Percentiles rank a stretch among this genome's conserved stretches.
phyloP scores from a whole-genome alignment of 2,888 invertebrate species.

The Synanthedon vespiformis region DNA sequence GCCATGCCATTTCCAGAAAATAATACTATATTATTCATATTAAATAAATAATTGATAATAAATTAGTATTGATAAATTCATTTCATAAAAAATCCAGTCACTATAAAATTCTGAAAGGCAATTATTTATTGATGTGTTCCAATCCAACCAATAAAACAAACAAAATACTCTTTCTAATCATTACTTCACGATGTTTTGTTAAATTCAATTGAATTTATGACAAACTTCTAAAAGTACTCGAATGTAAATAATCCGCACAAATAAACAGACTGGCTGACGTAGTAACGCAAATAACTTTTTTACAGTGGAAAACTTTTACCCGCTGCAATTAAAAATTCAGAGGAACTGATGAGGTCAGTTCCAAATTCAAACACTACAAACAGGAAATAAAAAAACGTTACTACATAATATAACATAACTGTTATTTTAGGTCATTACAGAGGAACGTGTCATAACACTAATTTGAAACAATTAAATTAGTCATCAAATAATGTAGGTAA shows the following conservation, averaged over 20 bases:
- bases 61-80: no score
- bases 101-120: no score
- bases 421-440: not conserved
- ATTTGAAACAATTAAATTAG: not conserved
- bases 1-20: no score
- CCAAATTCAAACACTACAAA: not conserved
- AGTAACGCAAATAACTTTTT: not conserved
- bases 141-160: no score
- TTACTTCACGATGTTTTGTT: not conserved
- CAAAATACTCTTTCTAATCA: no score
- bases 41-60: no score
- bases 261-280: not conserved
- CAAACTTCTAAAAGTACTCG: not conserved
- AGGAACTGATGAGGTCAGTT: no score
- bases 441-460: not conserved
- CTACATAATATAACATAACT: not conserved
- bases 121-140: no score
- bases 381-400: not conserved
- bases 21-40: no score
- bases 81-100: no score
- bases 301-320: no score
- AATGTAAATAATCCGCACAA: not conserved
- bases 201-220: not conserved
- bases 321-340: no score
- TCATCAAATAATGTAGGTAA: not conserved